Evolutionary conservation across 2,797 vertebrate genomes (phyloP).

Genomic region (Darevskia nairensis): DNA sequence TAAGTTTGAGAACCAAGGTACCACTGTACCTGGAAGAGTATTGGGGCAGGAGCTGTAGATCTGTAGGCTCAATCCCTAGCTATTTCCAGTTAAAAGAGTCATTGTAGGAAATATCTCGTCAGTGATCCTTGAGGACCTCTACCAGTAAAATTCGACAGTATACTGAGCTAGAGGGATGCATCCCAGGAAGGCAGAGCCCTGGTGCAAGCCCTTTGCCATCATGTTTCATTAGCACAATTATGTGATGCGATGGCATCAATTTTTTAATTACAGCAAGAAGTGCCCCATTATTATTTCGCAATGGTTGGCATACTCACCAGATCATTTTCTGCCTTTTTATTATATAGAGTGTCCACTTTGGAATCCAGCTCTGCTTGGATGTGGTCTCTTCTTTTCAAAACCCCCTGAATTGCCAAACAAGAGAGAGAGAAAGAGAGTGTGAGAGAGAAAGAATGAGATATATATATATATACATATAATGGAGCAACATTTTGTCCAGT

Average conservation of each 20-base stretch:
- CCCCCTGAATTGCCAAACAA: constrained; percentile 79
- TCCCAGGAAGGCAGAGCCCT: not conserved
- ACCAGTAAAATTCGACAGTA: no score
- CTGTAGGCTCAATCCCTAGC: no score
- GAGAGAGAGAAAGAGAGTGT: not conserved
- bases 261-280: not conserved
- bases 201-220: not conserved
- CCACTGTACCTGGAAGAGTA: not conserved
- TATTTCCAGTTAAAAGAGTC: no score
- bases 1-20: no score
- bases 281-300: not conserved
- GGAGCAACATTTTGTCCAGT: not conserved
- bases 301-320: constrained; percentile 79
- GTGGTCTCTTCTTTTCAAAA: constrained; percentile 93
- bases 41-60: no score
- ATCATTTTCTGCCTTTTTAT: constrained; percentile 84
- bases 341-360: constrained; percentile 85
- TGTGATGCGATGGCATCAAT: not conserved
- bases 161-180: not conserved
- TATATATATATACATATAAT: not conserved
- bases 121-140: no score
- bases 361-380: constrained; percentile 92
- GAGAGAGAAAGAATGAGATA: not conserved
- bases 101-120: no score
- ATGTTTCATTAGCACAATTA: not conserved